Evolutionary conservation across 2,113 vertebrate species (phyloP).

Genomic region (Anguilla rostrata): DNA sequence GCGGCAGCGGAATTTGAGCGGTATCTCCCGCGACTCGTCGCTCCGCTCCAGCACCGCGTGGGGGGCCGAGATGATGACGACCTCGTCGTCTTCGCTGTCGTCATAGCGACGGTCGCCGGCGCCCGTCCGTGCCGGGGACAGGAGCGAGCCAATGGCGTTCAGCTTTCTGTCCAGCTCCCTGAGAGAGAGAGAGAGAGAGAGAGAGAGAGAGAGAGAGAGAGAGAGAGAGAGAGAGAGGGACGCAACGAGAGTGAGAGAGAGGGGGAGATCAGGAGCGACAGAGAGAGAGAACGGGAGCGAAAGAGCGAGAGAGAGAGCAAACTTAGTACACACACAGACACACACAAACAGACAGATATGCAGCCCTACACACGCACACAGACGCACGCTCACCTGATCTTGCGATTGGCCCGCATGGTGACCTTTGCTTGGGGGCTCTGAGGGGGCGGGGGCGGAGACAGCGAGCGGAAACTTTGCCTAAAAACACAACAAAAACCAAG

Average conservation of each 20-base stretch:
- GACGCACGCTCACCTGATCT: conserved; percentile 48
- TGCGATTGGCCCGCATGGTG: conserved; percentile 41
- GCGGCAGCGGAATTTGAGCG: conserved; percentile 68
- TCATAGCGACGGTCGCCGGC: neutral
- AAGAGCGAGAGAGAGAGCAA: too few relatives aligned
- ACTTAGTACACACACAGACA: too few relatives aligned
- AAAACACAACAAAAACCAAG: neutral
- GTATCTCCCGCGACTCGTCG: conserved; percentile 48
- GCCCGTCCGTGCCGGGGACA: conserved; percentile 40
- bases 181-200: neutral
- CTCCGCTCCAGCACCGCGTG: neutral
- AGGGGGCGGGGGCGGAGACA: conserved; percentile 59
- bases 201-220: neutral
- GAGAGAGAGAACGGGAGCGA: too few relatives aligned
- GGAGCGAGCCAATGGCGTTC: conserved; percentile 48
- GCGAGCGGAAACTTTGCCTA: conserved; percentile 41
- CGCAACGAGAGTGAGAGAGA: neutral
- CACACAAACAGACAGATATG: too few relatives aligned
- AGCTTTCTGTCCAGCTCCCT: conserved; percentile 64
- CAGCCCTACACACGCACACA: too few relatives aligned
- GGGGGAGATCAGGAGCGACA: too few relatives aligned
- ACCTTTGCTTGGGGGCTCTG: conserved; percentile 43
- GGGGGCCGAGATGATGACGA: conserved; percentile 39
- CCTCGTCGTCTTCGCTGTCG: conserved; percentile 38
- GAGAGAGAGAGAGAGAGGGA: neutral